These are phyloP conservation scores for Leptoclinus maculatus DNA, from an alignment of 2,797 vertebrate species.

Conservation along the genomic window DNA sequence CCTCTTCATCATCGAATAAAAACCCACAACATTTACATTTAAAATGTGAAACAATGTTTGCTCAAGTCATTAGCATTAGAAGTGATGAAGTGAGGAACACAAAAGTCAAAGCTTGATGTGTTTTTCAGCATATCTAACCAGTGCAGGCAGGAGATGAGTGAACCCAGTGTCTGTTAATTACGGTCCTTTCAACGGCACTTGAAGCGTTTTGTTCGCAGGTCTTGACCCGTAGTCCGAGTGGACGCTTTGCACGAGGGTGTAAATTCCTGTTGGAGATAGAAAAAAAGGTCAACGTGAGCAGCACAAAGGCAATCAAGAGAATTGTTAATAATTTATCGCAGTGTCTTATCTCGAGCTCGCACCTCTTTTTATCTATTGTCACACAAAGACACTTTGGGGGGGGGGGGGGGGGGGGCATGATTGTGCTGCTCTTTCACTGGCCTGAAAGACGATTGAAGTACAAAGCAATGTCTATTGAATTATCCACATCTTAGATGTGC, in stretches of 20 bases:
- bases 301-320: constrained; percentile 55
- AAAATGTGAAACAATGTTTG: neutral
- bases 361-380: constrained; percentile 53
- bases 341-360: constrained; percentile 47
- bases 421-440: constrained; percentile 22
- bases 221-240: constrained; percentile 53
- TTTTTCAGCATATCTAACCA: constrained; percentile 33
- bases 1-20: neutral
- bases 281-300: constrained; percentile 26
- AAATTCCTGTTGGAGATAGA: constrained; percentile 25
- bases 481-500: constrained; percentile 14
- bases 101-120: neutral
- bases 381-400: constrained; percentile 18
- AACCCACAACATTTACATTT: neutral
- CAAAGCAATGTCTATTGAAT: constrained; percentile 36
- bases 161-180: constrained; percentile 37
- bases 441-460: constrained; percentile 30
- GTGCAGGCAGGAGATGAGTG: constrained; percentile 6
- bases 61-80: neutral
- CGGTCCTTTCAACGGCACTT: constrained; percentile 36
- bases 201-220: constrained; percentile 58
- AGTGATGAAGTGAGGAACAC: neutral
- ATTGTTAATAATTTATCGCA: constrained; percentile 58
- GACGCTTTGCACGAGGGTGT: constrained; percentile 34
- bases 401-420: neutral